Evolutionary conservation across 2,797 vertebrate species (phyloP).

Genomic region (Pseudopleuronectes americanus): DNA sequence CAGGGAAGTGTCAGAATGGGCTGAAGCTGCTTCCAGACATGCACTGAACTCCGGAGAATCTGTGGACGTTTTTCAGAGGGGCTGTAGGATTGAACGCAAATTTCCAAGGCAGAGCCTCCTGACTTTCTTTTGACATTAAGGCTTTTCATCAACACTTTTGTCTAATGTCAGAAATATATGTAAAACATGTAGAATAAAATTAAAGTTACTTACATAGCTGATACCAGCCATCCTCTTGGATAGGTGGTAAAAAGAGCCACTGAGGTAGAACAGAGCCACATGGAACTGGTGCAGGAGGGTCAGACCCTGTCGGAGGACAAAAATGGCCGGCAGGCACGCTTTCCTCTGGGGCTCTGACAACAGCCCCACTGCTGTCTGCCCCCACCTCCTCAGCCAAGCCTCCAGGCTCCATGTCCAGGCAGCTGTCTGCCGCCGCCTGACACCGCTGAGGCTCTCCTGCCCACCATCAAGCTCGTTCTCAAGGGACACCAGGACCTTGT

Average conservation of each 20-base stretch:
- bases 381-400: conserved; percentile 73
- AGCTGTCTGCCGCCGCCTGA: conserved; percentile 1
- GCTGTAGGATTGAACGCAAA: too few relatives aligned
- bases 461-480: conserved; percentile 88
- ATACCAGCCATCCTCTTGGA: conserved; percentile 88
- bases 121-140: too few relatives aligned
- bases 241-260: conserved; percentile 89
- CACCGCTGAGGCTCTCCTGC: conserved; percentile 1
- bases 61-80: too few relatives aligned
- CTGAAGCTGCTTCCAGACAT: too few relatives aligned
- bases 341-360: conserved; percentile 86
- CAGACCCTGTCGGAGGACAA: conserved; percentile 80
- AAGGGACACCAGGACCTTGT: conserved; percentile 87
- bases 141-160: too few relatives aligned
- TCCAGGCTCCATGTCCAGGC: conserved; percentile 66
- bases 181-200: neutral
- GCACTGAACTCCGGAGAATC: too few relatives aligned
- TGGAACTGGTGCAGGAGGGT: conserved; percentile 87
- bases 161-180: neutral
- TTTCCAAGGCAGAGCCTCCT: too few relatives aligned
- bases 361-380: conserved; percentile 58
- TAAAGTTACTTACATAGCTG: conserved; percentile 85
- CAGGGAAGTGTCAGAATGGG: too few relatives aligned
- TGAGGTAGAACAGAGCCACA: conserved; percentile 90
- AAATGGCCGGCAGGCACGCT: conserved; percentile 63